Evolutionary conservation across 2,797 vertebrate genomes (phyloP).

Genomic region (Urocyon cinereoargenteus): DNA sequence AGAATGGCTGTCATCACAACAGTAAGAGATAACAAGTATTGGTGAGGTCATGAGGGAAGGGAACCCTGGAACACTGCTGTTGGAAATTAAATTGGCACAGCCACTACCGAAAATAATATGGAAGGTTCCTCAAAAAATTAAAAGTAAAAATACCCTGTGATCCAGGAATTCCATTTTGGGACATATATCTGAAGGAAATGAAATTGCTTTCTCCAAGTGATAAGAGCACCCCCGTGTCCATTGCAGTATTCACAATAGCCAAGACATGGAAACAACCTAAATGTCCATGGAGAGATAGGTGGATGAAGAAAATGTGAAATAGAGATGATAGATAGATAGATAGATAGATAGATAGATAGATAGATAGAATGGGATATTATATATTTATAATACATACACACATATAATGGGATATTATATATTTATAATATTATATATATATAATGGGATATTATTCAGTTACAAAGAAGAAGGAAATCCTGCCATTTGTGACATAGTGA

Average conservation of each 20-base stretch:
- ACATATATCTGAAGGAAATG: neutral
- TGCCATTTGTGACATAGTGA: neutral
- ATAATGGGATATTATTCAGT: neutral
- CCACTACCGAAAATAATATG: no score
- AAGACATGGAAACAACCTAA: neutral
- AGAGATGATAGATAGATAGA: no score
- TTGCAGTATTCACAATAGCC: neutral
- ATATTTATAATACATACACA: no score
- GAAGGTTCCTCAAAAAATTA: neutral
- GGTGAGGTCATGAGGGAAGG: neutral
- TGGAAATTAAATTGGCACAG: neutral
- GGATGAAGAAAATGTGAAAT: neutral
- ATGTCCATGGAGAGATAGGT: neutral
- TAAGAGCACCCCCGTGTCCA: neutral
- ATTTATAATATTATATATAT: neutral
- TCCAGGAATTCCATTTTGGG: neutral
- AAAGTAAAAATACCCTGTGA: neutral
- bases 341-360: no score
- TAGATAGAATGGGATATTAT: no score
- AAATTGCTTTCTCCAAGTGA: neutral
- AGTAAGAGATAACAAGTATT: neutral
- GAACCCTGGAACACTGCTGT: neutral
- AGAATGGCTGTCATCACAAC: neutral
- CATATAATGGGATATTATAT: no score
- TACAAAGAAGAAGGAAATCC: neutral